These are phyloP conservation scores for Vulpes ferrilata DNA, from an alignment of 2,113 vertebrate genomes.

Conservation along the genomic window DNA sequence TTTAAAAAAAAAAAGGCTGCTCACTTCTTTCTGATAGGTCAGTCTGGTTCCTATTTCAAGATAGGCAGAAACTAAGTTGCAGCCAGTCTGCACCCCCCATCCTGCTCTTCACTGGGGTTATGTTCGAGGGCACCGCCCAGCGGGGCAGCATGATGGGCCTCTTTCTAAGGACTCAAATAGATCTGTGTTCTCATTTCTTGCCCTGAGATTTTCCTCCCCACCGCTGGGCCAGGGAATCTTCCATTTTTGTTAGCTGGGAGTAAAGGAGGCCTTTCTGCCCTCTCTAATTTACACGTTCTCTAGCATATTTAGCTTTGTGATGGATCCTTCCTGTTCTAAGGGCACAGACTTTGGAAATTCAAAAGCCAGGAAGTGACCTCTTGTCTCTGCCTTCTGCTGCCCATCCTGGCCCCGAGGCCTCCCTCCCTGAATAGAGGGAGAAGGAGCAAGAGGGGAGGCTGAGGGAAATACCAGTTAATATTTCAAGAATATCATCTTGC, in stretches of 20 bases:
- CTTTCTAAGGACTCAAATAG: slow-evolving; percentile 3
- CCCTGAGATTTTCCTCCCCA: not conserved
- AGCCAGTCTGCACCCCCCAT: not conserved
- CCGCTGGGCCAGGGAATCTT: slow-evolving; percentile 5
- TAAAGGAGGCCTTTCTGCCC: slow-evolving; percentile 37
- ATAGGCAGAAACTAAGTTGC: not conserved
- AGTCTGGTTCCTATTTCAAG: not conserved
- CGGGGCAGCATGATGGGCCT: not conserved
- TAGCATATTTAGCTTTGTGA: slow-evolving; percentile 29
- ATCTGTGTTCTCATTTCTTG: slow-evolving; percentile 10
- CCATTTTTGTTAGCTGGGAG: not conserved
- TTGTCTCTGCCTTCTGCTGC: not conserved
- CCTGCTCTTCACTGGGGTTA: not conserved
- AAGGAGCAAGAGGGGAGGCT: not conserved
- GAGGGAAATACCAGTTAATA: not conserved
- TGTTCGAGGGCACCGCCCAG: not conserved
- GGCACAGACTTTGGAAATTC: slow-evolving; percentile 39
- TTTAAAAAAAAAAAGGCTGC: not conserved
- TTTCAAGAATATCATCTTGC: slow-evolving; percentile 26
- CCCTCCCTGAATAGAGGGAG: not conserved
- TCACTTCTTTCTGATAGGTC: not conserved
- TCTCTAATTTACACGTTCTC: not conserved
- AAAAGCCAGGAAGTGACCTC: slow-evolving; percentile 43
- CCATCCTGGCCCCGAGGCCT: slow-evolving; percentile 43
- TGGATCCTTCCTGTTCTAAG: slow-evolving; percentile 52